Evolutionary conservation across 1,140 invertebrate genomes (phyloP), one percentile per base, ranked within the genome.

Genomic region (Achatina immaculata): DNA sequence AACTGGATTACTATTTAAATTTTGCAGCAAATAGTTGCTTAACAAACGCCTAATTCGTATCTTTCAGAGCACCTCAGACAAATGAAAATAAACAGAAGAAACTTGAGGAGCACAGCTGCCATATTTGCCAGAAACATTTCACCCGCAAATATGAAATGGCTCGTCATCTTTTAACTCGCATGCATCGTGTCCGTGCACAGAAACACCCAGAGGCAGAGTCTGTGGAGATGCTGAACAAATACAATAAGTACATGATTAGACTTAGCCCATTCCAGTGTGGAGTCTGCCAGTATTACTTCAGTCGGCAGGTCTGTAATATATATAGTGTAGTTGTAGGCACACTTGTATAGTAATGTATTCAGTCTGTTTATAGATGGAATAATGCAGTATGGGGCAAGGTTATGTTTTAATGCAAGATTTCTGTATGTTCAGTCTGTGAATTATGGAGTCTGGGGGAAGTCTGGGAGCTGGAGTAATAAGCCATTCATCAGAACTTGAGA

Each of bases 201-300:
- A 84, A 85, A 11, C 81, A 89, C 38, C 86, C 85, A 0, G 66
- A 83, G 24, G 78, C 74, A 14, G 81, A 85, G 14, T 42, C 95
- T 95, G 90, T 96, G n/a, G 72, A 92, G 36, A 92, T 95, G 84
- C 93, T 96, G 62, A 91, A 96, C 36, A 93, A 94, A 66, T 95
- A 96, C 89, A 95, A 96, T 88, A 93, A 92, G 75, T 94, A 94
- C 81, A 94, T 96, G 84, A 94, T 96, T 0, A 92, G 94, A 48
- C 94, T 96, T 84, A 94, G 95, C 78, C 95, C 95, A 0, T 97
- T 95, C 87, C 96, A 96, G 89, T 97, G 96, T 87, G 93, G 93
- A 34, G 92, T 95, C 0, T 97, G 96, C 90, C 94, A 94, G 66
- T 97, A 96, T 90, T 97, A 96, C 90, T 95, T 94, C 84, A 96